Evolutionary conservation across 2,888 invertebrate species (phyloP), one percentile per base, ranked within the genome.

Genomic region (Lymantria monacha): DNA sequence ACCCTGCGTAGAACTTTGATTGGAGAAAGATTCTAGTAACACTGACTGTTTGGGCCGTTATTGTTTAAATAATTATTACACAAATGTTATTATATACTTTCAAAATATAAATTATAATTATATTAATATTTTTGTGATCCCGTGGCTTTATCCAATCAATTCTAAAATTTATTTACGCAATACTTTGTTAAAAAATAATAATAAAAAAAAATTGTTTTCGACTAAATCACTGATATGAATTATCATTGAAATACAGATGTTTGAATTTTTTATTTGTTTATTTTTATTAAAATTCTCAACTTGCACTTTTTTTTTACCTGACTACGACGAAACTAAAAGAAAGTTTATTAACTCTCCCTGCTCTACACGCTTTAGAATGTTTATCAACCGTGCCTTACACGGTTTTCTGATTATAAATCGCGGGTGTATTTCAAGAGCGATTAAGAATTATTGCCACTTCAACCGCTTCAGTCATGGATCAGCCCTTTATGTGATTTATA

Each of bases 161-260:
- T 72, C 69, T 74, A 76, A 83, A 71, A 57, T 70, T 58, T 74
- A 81, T 70, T 79, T 81, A 79, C 77, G 87, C 87, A 87, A 85
- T 75, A 77, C 70, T 81, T 88, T 88, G 87, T 89, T 89, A 85
- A 84, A 85, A 85, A 76, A 77, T 3, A 3, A 22, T 89, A 85
- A 84, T 84, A 85, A 76, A 77, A 22, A 3, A 22, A 22, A 76
- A 77, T 86, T 85, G 87, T 90, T 76, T 86, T 87, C 84, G 84
- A 90, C 88, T 84, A 81, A 86, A 87, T 87, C 82, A 82, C 83
- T 88, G 81, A 87, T 87, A 87, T 85, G 75, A 83, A 86, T 72
- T 77, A 87, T 82, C 84, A 83, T 70, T 86, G 80, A 86, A 89
- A 81, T 89, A 90, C 87, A 90, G 81, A 90, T 87, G 87, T 90